Conservation (phyloP, 1,140 invertebrate species). For the Pteromalus puparum region DNA sequence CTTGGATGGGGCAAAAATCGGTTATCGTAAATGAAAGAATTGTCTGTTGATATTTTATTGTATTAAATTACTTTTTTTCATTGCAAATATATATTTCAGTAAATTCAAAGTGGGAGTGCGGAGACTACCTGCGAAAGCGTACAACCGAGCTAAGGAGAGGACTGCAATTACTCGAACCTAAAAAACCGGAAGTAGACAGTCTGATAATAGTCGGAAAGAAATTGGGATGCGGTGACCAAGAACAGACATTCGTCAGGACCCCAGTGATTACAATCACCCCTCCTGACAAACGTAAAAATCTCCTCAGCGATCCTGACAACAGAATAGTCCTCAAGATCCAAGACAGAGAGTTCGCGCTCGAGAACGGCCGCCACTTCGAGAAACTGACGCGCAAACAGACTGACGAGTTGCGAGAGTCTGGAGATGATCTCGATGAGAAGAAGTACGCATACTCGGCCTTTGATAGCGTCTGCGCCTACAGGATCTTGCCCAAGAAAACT, state of each 20-base stretch:
- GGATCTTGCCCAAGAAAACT: not conserved
- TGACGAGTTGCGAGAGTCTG: not conserved
- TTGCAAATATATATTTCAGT: conserved; percentile 56
- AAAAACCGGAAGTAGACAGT: conserved; percentile 49
- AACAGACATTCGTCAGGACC: not conserved
- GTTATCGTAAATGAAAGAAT: conserved; percentile 11
- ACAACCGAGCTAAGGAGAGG: conserved; percentile 44
- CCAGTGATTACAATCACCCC: conserved; percentile 53
- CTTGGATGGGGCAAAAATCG: not conserved
- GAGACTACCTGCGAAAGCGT: conserved; percentile 53
- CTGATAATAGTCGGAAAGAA: conserved; percentile 52
- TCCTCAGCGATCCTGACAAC: conserved; percentile 5
- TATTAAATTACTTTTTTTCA: not conserved
- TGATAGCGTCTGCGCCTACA: not conserved
- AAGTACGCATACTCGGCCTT: conserved; percentile 36
- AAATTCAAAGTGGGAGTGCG: conserved; percentile 51
- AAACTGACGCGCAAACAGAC: conserved; percentile 12
- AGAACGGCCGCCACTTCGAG: conserved; percentile 31
- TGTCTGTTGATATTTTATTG: not conserved
- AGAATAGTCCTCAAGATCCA: conserved; percentile 56
- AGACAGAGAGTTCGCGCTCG: conserved; percentile 54
- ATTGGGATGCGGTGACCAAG: not conserved
- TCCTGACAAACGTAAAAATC: not conserved
- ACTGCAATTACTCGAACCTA: conserved; percentile 50
- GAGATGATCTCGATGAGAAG: not conserved